Base-by-base conservation (phyloP, 2,888 invertebrate genomes). In the Agelastica alni region DNA sequence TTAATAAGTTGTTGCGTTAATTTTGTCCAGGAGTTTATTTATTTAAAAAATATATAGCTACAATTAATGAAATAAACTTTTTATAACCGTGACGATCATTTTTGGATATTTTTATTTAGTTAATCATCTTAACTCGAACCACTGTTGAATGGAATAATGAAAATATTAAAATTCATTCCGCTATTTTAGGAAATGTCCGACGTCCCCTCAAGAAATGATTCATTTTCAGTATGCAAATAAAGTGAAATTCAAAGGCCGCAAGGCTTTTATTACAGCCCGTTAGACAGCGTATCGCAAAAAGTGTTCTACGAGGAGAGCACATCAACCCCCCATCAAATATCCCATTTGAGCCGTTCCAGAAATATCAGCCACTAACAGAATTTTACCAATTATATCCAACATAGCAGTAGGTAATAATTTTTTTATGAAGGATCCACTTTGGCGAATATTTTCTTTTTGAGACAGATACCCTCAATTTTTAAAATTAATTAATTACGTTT, bases 301-400 rank as follows among this genome's bases (percentile, higher is more conserved):
- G 45, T 46, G 32, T 46, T 31, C 14, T 41, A 41, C 30, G 34
- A 46, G 42, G 44, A 45, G 32, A 49, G 51, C 45, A 51, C 54
- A 54, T 54, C 43, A 44, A 44, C 54, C 37, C 39, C 48, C 48
- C 55, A 51, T 51, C 55, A 37, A 41, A 49, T 51, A 55, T 55
- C 55, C 45, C 55, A 55, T 55, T 55, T 55, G 39, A 46, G 51
- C 45, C 51, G 55, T 55, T 55, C 28, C 26, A 49, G 49, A 44
- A 55, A 55, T 55, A 61, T 59, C 61, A 61, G 59, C 45, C 42
- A 52, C 36, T 54, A 36, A 48, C 47, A 53, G 45, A 56, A 48
- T 56, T 43, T 43, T 49, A 53, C 53, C 51, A 55, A 53, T 53
- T 53, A 53, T 46, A 53, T 30, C 17, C 5, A 12, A 20, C 37